Base-by-base conservation (phyloP, 2,113 vertebrate genomes). In the Alectura lathami region DNA sequence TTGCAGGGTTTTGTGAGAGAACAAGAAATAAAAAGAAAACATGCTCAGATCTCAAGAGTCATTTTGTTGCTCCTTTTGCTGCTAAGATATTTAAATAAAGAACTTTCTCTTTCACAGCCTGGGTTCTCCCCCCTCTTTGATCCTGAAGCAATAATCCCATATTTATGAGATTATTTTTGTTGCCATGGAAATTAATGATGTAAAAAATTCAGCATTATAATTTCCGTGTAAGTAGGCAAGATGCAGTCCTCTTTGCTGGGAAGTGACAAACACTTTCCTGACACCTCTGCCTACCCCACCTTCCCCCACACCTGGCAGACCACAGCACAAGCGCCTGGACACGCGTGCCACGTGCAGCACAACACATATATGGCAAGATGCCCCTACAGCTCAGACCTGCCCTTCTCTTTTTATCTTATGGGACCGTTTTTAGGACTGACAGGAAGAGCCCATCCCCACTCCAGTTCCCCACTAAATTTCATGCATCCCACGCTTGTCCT, bases 81-180 rank as follows among this genome's bases (percentile, higher is more conserved):
- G 32, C 43, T 57, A 64, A 62, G 42, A 59, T n/a, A 89, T 81
- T 92, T 83, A 90, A 87, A 92, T 68, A 89, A 82, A 69, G 42
- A 81, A 94, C 38, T 80, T 64, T 12, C 42, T 67, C 34, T 42
- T 88, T 66, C 86, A 80, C 53, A 88, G 40, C 21, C 34, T 29
- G 57, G 67, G 80, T 81, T 86, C 17, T 95, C 36, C 40, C 84
- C 76, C n/a, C 36, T 50, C 67, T 93, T 88, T 96, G 88, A 95
- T 95, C 93, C 89, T 64, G 48, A 93, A 75, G 85, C 73, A 88
- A 91, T 94, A 96, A 93, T 95, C 89, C 85, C 47, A 29, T 85
- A 93, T 93, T 89, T 94, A 91, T 94, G 88, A 93, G 93, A 96
- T 96, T 96, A 94, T 90, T 94, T 89, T 81, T 0, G 34, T 95